Conservation (phyloP, 64 coral and sea anemone genomes). For the Pocillopora verrucosa region DNA sequence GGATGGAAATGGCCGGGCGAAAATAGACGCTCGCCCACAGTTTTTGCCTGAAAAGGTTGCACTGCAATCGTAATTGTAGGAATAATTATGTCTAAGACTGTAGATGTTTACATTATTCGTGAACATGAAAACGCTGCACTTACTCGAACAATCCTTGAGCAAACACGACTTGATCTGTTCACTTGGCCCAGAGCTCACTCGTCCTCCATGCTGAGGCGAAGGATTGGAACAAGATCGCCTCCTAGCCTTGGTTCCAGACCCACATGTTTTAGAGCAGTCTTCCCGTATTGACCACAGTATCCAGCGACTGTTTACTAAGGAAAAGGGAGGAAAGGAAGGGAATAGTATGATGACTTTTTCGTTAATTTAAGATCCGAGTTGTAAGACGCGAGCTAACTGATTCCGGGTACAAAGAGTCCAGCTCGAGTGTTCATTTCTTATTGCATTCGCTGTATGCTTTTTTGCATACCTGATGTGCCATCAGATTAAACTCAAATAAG, state of each 20-base stretch:
- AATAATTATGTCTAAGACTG: no score
- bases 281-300: constrained; percentile 1
- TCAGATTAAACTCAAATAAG: no score
- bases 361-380: neutral
- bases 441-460: no score
- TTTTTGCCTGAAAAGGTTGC: no score
- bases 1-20: no score
- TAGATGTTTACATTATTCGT: no score
- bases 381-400: neutral
- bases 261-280: constrained; percentile 32
- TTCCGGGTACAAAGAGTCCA: no score
- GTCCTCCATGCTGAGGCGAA: constrained; percentile 21
- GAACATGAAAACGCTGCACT: neutral
- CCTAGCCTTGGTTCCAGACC: constrained; percentile 11
- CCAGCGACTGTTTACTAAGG: constrained; percentile 24
- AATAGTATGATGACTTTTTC: neutral
- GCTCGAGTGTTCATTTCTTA: no score
- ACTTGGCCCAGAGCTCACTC: neutral
- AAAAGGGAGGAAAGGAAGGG: neutral
- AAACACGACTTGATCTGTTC: neutral
- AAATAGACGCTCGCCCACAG: no score
- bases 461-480: no score
- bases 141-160: neutral
- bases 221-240: constrained; percentile 34
- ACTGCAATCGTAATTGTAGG: no score